Percentiles rank a stretch among this genome's conserved stretches.
These are phyloP conservation scores for Sphyrna mokarran DNA, from an alignment of 2,113 vertebrate species.

Conservation along the genomic window DNA sequence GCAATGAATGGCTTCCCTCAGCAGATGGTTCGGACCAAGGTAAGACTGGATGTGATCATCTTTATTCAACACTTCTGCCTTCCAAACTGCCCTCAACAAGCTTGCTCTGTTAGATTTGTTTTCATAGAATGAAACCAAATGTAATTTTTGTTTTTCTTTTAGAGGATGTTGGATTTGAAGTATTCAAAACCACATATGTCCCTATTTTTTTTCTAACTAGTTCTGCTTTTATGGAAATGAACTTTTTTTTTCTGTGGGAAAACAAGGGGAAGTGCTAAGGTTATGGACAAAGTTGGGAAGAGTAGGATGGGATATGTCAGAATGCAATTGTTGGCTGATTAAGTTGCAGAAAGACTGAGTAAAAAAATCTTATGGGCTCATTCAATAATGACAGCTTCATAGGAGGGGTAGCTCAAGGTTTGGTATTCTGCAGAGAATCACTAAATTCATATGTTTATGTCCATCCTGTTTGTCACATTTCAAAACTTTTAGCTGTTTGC, in stretches of 20 bases:
- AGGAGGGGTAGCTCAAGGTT: background rate
- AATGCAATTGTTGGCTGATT: background rate
- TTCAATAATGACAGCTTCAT: background rate
- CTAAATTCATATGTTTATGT: background rate
- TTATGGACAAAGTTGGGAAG: background rate
- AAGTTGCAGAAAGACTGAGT: background rate
- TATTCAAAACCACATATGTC: background rate
- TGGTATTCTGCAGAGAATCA: background rate
- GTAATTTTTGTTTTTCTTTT: background rate
- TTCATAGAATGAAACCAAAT: background rate
- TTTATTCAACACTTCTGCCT: background rate
- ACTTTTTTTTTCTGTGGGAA: background rate
- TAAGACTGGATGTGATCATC: conserved; percentile 44
- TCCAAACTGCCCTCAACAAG: background rate
- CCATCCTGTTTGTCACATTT: background rate
- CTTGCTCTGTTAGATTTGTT: background rate
- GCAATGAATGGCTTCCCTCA: conserved; percentile 90
- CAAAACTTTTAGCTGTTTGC: background rate
- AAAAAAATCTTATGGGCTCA: background rate
- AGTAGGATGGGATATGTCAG: background rate
- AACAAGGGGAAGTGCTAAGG: background rate
- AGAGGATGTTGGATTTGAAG: background rate
- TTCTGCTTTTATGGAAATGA: background rate
- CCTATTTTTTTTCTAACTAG: background rate
- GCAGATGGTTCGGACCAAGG: conserved; percentile 86